Evolutionary conservation across 1,140 invertebrate species (phyloP).

Genomic region (Leptoteleia sp.): DNA sequence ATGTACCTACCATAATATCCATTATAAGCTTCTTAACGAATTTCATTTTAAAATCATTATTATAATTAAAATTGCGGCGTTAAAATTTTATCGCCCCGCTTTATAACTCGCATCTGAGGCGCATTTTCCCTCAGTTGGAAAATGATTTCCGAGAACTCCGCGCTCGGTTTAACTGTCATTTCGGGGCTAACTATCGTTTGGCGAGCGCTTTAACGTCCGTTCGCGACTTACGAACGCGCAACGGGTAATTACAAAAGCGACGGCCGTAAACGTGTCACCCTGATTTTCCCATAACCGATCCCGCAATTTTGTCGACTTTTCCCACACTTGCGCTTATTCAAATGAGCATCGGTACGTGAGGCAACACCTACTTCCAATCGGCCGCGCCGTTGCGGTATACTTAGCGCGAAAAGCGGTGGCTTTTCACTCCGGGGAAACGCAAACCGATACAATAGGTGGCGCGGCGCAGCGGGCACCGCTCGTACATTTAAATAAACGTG

Average conservation of each 20-base stretch:
- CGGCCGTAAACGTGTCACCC: constrained; percentile 27
- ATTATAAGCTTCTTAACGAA: too few relatives aligned
- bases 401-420: constrained; percentile 30
- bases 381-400: constrained; percentile 8
- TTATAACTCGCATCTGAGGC: too few relatives aligned
- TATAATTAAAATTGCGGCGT: too few relatives aligned
- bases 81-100: too few relatives aligned
- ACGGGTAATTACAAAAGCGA: constrained; percentile 15
- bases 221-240: too few relatives aligned
- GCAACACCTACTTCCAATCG: constrained; percentile 20
- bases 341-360: constrained; percentile 30
- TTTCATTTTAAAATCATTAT: too few relatives aligned
- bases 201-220: too few relatives aligned
- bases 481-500: constrained; percentile 47
- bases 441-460: not conserved
- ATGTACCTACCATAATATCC: too few relatives aligned
- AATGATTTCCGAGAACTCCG: too few relatives aligned
- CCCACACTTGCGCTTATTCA: constrained; percentile 57
- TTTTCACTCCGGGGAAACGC: constrained; percentile 5
- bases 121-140: too few relatives aligned
- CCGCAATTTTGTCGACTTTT: constrained; percentile 27
- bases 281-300: constrained; percentile 43
- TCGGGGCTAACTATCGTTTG: too few relatives aligned
- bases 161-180: too few relatives aligned
- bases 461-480: constrained; percentile 20